Evolutionary conservation across 2,113 vertebrate species (phyloP).

Genomic region (Microtus ochrogaster): DNA sequence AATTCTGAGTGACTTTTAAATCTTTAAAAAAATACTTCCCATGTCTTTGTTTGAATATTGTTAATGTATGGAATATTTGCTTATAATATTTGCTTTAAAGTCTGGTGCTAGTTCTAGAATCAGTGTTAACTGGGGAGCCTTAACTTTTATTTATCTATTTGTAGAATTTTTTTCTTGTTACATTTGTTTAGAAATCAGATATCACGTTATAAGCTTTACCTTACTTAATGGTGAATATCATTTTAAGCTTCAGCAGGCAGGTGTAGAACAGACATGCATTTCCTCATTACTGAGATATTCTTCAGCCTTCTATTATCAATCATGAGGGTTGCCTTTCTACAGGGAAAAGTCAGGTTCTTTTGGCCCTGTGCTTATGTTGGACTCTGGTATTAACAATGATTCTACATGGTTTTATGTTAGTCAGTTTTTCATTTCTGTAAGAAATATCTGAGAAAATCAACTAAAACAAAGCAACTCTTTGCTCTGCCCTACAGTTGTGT

Average conservation of each 20-base stretch:
- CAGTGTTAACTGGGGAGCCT: background rate
- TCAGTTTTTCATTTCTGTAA: background rate
- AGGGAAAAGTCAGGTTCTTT: no score
- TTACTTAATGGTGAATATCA: background rate
- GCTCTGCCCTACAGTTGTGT: no score
- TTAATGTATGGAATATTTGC: background rate
- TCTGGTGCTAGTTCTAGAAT: background rate
- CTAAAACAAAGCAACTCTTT: background rate
- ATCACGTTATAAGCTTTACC: background rate
- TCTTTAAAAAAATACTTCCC: background rate
- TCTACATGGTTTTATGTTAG: background rate
- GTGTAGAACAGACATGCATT: background rate
- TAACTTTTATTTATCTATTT: background rate
- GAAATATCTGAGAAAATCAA: background rate
- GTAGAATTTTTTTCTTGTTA: background rate
- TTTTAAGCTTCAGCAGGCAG: background rate
- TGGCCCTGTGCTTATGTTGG: background rate
- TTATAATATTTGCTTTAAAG: background rate
- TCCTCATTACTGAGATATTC: background rate
- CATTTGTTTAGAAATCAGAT: background rate
- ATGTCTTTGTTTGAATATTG: background rate
- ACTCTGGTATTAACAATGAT: background rate
- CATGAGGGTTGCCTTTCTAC: background rate
- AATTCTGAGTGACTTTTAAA: background rate
- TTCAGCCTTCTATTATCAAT: background rate